Base-by-base conservation (phyloP, 2,113 vertebrate species). In the Sebastes schlegelii region DNA sequence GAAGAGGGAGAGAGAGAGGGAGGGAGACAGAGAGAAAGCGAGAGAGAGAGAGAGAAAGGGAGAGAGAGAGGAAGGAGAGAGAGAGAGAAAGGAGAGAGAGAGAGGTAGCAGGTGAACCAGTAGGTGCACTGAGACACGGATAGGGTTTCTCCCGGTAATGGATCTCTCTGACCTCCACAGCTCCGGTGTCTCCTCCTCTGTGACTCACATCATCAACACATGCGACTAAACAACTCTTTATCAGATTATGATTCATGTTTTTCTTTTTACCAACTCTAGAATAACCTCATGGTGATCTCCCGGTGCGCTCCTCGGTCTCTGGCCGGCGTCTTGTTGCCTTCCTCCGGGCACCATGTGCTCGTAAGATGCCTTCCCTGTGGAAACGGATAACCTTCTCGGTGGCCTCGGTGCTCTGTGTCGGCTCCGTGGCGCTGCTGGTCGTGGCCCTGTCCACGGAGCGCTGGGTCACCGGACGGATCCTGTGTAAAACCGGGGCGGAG, bases 401-500 rank as follows among this genome's bases (percentile, higher is more conserved):
- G 83, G 96, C 96, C 60, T 96, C 98, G 45, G 45, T 95, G 6
- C 82, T 97, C 55, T 98, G 97, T 82, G 93, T 97, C 77, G 92
- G 84, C 12, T 99, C 98, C 16, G 97, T 96, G 84, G 71, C 95
- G 61, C 95, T 98, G 67, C 87, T 97, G 87, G 86, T 96, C 3
- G 89, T 95, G 17, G 97, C 97, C 13, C 94, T 99, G 90, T 95
- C 95, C 4, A 96, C 93, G 26, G 97, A 97, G 66, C 96, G 94
- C 78, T 99, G 98, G 98, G 94, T 97, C 84, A 96, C 94, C 2
- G 98, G 97, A 4, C 96, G 94, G 83, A 97, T 97, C 83, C 95
- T 99, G 42, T 99, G 98, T 87, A 97, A 98, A 92, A 99, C 98
- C 0, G 98, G 97, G 57, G 97, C 93, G 14, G 98, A 99, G 46